A percentile compares a stretch with the other conserved stretches of the same genome.
These are phyloP conservation scores for Gallinago nigripennis DNA, from an alignment of 2,797 vertebrate genomes.

Conservation along the genomic window DNA sequence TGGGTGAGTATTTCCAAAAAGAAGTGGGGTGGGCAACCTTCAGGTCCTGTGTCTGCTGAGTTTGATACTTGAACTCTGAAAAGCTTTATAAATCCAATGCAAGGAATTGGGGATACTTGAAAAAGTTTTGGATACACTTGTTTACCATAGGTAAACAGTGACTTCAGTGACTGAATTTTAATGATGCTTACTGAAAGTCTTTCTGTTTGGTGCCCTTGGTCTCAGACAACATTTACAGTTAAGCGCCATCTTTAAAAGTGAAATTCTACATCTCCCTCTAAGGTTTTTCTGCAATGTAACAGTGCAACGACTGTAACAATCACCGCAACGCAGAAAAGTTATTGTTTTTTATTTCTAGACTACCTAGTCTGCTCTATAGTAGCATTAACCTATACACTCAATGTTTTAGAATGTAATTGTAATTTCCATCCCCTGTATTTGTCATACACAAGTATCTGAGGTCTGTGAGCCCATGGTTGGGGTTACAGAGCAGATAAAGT, in stretches of 20 bases:
- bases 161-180: not conserved
- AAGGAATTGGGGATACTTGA: not conserved
- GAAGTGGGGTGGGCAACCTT: not conserved
- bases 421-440: not conserved
- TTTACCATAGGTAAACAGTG: not conserved
- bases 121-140: not conserved
- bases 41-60: not conserved
- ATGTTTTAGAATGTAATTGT: not conserved
- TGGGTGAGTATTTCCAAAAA: not conserved
- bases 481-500: not conserved
- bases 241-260: not conserved
- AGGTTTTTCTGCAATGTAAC: not conserved
- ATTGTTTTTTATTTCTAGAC: not conserved
- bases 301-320: not conserved
- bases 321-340: not conserved
- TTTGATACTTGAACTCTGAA: not conserved
- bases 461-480: not conserved
- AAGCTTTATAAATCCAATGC: not conserved
- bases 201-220: not conserved
- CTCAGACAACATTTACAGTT: not conserved
- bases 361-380: not conserved
- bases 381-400: not conserved
- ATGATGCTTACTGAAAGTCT: not conserved
- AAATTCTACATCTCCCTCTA: not conserved
- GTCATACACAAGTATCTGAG: no score